A percentile compares a stretch with the other conserved stretches of the same genome.
phyloP scores from a whole-genome alignment of 2,797 vertebrate species.

The Sardinella longiceps region DNA sequence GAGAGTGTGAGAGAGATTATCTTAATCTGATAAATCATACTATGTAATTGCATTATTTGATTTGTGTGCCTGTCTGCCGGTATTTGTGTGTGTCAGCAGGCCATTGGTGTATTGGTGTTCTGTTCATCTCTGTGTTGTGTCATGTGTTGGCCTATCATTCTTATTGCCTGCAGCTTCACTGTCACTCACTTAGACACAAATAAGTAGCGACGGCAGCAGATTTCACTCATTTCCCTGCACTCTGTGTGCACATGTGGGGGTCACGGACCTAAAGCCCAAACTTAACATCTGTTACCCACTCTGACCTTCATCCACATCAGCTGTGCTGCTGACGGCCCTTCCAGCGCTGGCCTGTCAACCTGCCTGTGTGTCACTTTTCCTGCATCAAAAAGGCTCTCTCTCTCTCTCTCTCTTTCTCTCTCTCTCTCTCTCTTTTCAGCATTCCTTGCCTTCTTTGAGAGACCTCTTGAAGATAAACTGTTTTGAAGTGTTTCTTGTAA shows the following conservation, averaged over 20 bases:
- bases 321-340: constrained; percentile 29
- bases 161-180: constrained; percentile 78
- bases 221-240: constrained; percentile 69
- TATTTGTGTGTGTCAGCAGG: constrained; percentile 48
- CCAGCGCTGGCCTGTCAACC: background rate
- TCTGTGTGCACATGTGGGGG: constrained; percentile 67
- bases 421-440: too few species aligned
- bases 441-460: too few species aligned
- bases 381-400: background rate
- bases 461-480: too few species aligned
- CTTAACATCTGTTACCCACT: constrained; percentile 34
- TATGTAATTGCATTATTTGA: constrained; percentile 23
- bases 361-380: background rate
- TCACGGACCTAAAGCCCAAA: constrained; percentile 60
- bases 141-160: constrained; percentile 75
- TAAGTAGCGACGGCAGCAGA: constrained; percentile 70
- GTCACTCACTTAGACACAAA: constrained; percentile 80
- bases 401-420: too few species aligned
- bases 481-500: too few species aligned
- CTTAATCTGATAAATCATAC: too few species aligned
- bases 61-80: constrained; percentile 33
- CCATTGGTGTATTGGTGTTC: constrained; percentile 70
- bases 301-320: constrained; percentile 21
- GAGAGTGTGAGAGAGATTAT: constrained; percentile 39
- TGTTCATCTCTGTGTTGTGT: constrained; percentile 71